Evolutionary conservation across 2,888 invertebrate genomes (phyloP).

Genomic region (Fragum fragum): DNA sequence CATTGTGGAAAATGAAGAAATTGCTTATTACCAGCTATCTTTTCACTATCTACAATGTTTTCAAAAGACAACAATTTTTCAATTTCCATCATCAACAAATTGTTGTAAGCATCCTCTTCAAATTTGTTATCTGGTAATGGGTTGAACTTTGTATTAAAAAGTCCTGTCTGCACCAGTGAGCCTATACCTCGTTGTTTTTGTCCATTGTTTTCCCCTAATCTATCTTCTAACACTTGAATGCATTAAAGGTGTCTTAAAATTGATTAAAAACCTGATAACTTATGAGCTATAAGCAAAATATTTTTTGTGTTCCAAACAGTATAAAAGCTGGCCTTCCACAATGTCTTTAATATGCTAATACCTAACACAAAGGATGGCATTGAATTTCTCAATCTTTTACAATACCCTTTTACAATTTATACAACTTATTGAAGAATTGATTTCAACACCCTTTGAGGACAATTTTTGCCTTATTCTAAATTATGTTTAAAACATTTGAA

Average conservation of each 20-base stretch:
- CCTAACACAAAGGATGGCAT: constrained; percentile 14
- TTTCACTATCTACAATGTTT: background rate
- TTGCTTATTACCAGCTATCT: background rate
- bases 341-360: constrained; percentile 23
- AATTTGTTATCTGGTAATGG: too few species aligned
- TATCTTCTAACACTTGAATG: background rate
- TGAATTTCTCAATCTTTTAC: constrained; percentile 24
- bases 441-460: background rate
- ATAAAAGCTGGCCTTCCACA: constrained; percentile 13
- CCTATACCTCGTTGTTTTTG: background rate
- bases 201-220: background rate
- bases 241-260: background rate
- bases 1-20: constrained; percentile 1
- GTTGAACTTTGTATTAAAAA: too few species aligned
- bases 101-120: too few species aligned
- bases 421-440: constrained; percentile 26
- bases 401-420: constrained; percentile 20
- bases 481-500: too few species aligned
- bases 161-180: background rate
- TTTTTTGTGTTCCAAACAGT: background rate
- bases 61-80: too few species aligned
- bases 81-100: too few species aligned
- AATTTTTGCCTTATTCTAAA: too few species aligned
- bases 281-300: constrained; percentile 2
- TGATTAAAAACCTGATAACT: background rate